phyloP scores from a whole-genome alignment of 1,140 invertebrate genomes.

The Colletes latitarsis region DNA sequence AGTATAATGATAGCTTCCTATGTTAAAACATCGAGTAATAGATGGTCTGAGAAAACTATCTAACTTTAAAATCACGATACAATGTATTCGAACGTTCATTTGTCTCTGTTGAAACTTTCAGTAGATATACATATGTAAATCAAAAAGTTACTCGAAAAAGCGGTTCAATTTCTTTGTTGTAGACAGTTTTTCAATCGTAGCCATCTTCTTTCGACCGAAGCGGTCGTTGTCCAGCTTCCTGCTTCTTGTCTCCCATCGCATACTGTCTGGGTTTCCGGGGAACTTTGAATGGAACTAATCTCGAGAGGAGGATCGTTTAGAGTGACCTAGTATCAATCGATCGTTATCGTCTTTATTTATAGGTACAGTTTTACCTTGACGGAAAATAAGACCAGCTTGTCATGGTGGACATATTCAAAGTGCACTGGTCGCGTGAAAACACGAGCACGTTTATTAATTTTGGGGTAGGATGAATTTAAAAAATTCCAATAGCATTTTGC shows the following conservation, averaged over 20 bases:
- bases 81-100: neutral
- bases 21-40: too few species aligned
- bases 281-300: conserved; percentile 52
- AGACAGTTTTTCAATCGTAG: conserved; percentile 46
- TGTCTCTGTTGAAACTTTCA: neutral
- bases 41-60: too few species aligned
- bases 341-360: conserved; percentile 42
- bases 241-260: conserved; percentile 19
- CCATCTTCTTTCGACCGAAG: conserved; percentile 23
- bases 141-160: neutral
- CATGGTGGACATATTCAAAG: neutral
- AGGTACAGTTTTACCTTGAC: conserved; percentile 39
- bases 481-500: too few species aligned
- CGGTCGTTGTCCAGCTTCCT: conserved; percentile 35
- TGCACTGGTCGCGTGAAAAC: neutral
- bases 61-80: too few species aligned
- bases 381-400: conserved; percentile 28
- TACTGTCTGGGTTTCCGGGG: conserved; percentile 23
- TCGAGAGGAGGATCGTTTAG: conserved; percentile 43
- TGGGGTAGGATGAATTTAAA: too few species aligned
- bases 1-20: too few species aligned
- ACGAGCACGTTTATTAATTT: neutral
- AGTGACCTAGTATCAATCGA: conserved; percentile 50
- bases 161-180: neutral
- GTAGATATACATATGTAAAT: neutral